These are phyloP conservation scores for Elgaria multicarinata DNA, from an alignment of 2,113 vertebrate genomes.

Conservation along the genomic window DNA sequence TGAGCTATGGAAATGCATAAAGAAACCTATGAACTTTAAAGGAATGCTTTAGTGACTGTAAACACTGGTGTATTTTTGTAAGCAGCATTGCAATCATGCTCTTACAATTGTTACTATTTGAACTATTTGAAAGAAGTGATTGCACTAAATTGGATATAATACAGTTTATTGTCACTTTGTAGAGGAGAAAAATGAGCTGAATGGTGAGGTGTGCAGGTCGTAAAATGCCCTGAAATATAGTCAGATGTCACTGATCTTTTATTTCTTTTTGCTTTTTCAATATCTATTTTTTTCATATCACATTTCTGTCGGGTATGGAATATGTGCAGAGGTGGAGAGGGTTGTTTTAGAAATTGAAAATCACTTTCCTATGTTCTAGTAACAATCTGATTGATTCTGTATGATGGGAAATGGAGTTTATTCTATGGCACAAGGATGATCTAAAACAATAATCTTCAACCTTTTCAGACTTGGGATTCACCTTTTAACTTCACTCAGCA, in stretches of 20 bases:
- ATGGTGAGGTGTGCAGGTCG: neutral
- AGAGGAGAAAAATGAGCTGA: neutral
- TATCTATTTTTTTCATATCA: too few relatives aligned
- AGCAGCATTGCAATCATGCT: neutral
- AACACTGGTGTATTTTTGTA: neutral
- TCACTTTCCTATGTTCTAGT: neutral
- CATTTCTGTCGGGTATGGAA: too few relatives aligned
- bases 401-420: neutral
- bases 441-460: neutral
- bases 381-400: slow-evolving; percentile 4
- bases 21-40: slow-evolving; percentile 2
- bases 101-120: neutral
- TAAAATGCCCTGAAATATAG: neutral
- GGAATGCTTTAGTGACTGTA: neutral
- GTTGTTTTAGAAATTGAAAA: neutral
- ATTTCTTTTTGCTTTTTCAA: neutral
- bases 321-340: neutral
- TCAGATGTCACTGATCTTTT: neutral
- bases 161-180: neutral
- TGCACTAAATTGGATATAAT: slow-evolving; percentile 16
- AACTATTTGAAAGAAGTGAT: slow-evolving; percentile 27
- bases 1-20: neutral
- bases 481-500: neutral
- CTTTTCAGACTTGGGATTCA: neutral
- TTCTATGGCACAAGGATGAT: neutral